Percentiles rank a stretch among this genome's conserved stretches.
Evolutionary conservation across 2,113 vertebrate species (phyloP).

Genomic region (Bos taurus): ARS-UCD2.0 NC_037347.1:21537001-21537500

Average conservation of each 20-base stretch:
- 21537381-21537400: not conserved
- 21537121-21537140: not conserved
- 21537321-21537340: not conserved
- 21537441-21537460: not conserved
- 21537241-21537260: not conserved
- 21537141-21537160: not conserved
- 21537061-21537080: not conserved
- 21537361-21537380: not conserved
- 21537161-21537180: not conserved
- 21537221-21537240: not conserved
- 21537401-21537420: not conserved
- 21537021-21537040: not conserved
- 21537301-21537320: not conserved
- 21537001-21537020: not conserved
- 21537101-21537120: not conserved
- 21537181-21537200: not conserved
- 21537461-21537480: not conserved
- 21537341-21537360: not conserved
- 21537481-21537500: not conserved
- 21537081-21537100: not conserved
- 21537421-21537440: fast-evolving
- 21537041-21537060: not conserved
- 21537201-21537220: not conserved
- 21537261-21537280: not conserved
- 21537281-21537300: not conserved